Base-by-base conservation (phyloP, 2,888 invertebrate species). In the Blastobasis adustella region DNA sequence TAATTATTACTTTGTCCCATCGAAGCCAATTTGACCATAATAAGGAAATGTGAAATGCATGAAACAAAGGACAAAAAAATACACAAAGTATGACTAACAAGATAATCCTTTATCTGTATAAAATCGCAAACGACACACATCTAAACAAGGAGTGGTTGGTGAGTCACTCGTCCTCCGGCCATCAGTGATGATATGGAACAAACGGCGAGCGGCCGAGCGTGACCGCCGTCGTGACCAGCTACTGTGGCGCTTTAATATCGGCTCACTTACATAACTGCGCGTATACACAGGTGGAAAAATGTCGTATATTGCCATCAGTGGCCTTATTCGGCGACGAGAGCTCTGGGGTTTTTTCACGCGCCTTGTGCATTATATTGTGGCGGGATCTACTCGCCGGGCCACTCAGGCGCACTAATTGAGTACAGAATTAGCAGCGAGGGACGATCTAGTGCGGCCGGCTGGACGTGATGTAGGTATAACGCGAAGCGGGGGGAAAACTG, bases 111-210 rank as follows among this genome's bases (percentile, higher is more conserved):
- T 23, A 23, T 23, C 23, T 23, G 23, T 23, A 23, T 23, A 23
- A 23, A 23, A 23, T 23, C 23, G 23, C 23, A 23, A 23, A 23
- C 23, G 23, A 23, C 23, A 23, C 23, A 23, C 23, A 23, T 23
- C 23, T 23, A 23, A 23, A 23, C 23, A 23, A 54, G 64, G 69
- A 69, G 69, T 63, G 71, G 65, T 65, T 51, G 72, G 65, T 78
- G 79, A 79, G 76, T 82, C 82, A 82, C 77, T 81, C 78, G 74
- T 78, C 75, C 77, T 77, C 69, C 61, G 58, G 66, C 68, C 77
- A 23, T 23, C 23, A 23, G 23, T 23, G 67, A 75, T 73, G 69
- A 69, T 69, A 76, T 75, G 70, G 76, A 76, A 75, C 76, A 71
- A 74, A 75, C 69, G 62, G 62, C 62, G 59, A 62, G 62, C 71